Evolutionary conservation across 2,797 vertebrate species (phyloP), one percentile per base, ranked within the genome.

Genomic region (Rhinatrema bivittatum): DNA sequence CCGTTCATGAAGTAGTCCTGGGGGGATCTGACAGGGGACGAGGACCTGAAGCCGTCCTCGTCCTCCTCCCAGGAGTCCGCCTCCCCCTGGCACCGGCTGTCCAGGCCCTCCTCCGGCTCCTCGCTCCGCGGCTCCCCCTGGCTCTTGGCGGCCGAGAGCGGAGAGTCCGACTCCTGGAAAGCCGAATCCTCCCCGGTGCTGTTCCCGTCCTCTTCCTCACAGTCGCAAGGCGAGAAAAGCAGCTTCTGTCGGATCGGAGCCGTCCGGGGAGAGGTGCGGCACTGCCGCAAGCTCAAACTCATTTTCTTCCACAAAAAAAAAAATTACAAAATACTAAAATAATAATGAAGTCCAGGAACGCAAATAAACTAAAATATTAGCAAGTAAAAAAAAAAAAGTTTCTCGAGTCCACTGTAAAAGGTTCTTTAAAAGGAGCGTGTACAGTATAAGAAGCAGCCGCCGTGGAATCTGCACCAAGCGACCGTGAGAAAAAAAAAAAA

Each of bases 111-210:
- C 57, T 20, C 43, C 39, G 29, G 3, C 40, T 21, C 32, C 30
- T 42, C 36, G n/a, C 9, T 3, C 12, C 71, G 73, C 37, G 76
- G 65, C 12, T 72, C 73, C 29, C 21, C 36, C 25, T 68, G 3
- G 17, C 49, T 65, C 36, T 79, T 49, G 39, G 80, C 57, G 34
- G 46, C 38, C 1, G 76, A 81, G 33, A 88, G 62, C 15, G 91
- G 93, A n/a, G 92, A 94, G 39, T 97, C 91, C 7, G 91, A 68
- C 75, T 98, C 93, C 32, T 91, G 93, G 55, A 97, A 97, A 6
- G 93, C 93, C 1, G 93, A 97, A 54, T 97, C 93, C 9, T 85
- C 93, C 0, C 90, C 93, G 2, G 91, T 91, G 68, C 91, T 95
- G 79, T 94, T 90, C 1, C 82, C 86, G 36, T 83, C 76, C 4